A percentile compares a stretch with the other conserved stretches of the same genome.
Evolutionary conservation across 2,113 vertebrate species (phyloP).

Genomic region (Saccopteryx leptura): DNA sequence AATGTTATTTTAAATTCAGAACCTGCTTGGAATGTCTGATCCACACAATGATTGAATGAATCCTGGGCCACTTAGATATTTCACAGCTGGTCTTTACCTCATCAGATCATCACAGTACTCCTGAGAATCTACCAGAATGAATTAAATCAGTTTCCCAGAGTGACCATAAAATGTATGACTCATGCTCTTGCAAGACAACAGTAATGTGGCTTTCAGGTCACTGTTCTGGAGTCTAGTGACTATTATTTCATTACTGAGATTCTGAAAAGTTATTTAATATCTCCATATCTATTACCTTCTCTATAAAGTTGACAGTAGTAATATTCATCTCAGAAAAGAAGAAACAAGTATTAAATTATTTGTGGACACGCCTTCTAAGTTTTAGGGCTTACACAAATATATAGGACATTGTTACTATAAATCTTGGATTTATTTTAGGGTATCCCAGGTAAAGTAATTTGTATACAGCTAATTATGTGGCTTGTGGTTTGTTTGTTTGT

Average conservation of each 20-base stretch:
- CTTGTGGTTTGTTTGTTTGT: background rate
- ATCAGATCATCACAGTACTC: background rate
- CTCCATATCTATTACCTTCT: background rate
- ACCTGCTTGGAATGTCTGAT: background rate
- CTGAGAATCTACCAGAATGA: background rate
- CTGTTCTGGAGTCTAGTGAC: background rate
- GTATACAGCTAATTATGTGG: background rate
- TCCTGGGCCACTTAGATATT: background rate
- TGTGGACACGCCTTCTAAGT: background rate
- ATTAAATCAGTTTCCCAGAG: background rate
- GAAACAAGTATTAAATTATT: background rate
- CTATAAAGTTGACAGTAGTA: background rate
- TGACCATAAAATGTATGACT: background rate
- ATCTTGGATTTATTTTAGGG: background rate
- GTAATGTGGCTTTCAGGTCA: background rate
- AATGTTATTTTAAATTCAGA: background rate
- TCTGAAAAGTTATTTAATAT: conserved; percentile 15
- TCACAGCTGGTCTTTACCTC: background rate
- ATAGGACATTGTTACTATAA: background rate
- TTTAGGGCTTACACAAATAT: background rate
- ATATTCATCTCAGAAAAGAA: conserved; percentile 20
- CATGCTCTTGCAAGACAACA: background rate
- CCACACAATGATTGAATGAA: background rate
- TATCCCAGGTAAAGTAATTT: background rate
- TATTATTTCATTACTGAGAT: background rate